A percentile compares a stretch with the other conserved stretches of the same genome.
phyloP scores from a whole-genome alignment of 2,113 vertebrate species.

The Loxodonta africana region DNA sequence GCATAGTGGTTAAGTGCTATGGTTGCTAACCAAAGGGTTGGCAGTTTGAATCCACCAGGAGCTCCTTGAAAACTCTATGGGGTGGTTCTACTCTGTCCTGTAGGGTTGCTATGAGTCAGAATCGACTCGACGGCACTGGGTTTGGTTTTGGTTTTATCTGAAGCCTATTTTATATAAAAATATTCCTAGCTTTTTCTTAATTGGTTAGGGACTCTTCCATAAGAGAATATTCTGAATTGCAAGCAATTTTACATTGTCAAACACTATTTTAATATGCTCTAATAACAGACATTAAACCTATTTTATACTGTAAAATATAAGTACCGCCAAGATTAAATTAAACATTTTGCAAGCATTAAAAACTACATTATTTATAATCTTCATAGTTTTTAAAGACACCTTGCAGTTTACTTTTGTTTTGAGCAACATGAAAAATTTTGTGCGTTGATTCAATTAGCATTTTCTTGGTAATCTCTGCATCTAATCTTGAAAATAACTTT shows the following conservation, averaged over 20 bases:
- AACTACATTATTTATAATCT: neutral
- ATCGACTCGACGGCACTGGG: too few species aligned
- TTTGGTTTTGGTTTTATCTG: neutral
- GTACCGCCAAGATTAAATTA: constrained; percentile 5
- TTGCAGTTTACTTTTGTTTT: constrained; percentile 39
- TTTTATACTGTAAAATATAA: constrained; percentile 43
- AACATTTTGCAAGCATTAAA: constrained; percentile 55
- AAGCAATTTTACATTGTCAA: constrained; percentile 18
- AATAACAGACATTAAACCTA: constrained; percentile 42
- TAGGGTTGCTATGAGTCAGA: too few species aligned
- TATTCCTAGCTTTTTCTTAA: constrained; percentile 18
- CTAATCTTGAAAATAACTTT: constrained; percentile 16
- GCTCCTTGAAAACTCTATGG: too few species aligned
- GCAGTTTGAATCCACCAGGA: too few species aligned
- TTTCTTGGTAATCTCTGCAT: neutral
- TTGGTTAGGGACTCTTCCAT: neutral
- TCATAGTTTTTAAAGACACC: neutral
- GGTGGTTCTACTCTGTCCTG: too few species aligned
- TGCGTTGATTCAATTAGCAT: constrained; percentile 25
- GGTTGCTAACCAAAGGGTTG: too few species aligned
- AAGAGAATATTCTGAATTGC: constrained; percentile 17
- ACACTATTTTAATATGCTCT: constrained; percentile 50
- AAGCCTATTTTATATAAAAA: constrained; percentile 58
- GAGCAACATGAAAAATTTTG: constrained; percentile 8
- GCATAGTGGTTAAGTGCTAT: too few species aligned